Evolutionary conservation across 2,888 invertebrate genomes (phyloP).

Genomic region (Metopia argyrocephala): DNA sequence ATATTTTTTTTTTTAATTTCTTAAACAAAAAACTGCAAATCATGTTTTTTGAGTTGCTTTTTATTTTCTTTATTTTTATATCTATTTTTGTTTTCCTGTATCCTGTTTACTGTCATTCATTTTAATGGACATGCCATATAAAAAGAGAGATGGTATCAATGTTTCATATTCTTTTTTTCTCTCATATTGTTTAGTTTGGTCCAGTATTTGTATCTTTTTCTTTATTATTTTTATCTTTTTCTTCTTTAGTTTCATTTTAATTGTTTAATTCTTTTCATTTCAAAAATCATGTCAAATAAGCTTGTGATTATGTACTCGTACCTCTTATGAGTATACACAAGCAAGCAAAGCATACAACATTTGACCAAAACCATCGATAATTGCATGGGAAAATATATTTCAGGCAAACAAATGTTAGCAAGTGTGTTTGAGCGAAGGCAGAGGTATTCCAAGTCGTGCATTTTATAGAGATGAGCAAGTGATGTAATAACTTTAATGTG

Average conservation of each 20-base stretch:
- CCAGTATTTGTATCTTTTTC: slow-evolving; percentile 33
- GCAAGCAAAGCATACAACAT: too few relatives aligned
- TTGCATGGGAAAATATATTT: too few relatives aligned
- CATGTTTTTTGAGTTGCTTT: not conserved
- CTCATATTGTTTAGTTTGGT: slow-evolving; percentile 30
- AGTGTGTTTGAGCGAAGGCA: too few relatives aligned
- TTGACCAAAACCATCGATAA: too few relatives aligned
- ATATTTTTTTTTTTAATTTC: not conserved
- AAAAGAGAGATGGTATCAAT: slow-evolving; percentile 30
- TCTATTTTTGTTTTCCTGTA: slow-evolving; percentile 29
- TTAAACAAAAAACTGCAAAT: not conserved
- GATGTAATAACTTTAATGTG: too few relatives aligned
- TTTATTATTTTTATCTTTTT: slow-evolving; percentile 1
- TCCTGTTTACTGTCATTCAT: slow-evolving; percentile 60
- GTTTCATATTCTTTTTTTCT: slow-evolving; percentile 10
- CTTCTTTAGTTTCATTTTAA: slow-evolving; percentile 10
- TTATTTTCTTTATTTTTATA: not conserved
- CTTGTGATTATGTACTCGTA: slow-evolving; percentile 39
- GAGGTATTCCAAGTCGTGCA: too few relatives aligned
- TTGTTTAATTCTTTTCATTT: not conserved
- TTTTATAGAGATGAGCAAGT: too few relatives aligned
- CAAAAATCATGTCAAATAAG: slow-evolving; percentile 52
- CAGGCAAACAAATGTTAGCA: too few relatives aligned
- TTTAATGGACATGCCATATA: slow-evolving; percentile 63
- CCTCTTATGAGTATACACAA: too few relatives aligned